Percentiles rank a stretch among this genome's conserved stretches.
Evolutionary conservation across 2,888 invertebrate species (phyloP).

Genomic region (Serrognathus titanus): DNA sequence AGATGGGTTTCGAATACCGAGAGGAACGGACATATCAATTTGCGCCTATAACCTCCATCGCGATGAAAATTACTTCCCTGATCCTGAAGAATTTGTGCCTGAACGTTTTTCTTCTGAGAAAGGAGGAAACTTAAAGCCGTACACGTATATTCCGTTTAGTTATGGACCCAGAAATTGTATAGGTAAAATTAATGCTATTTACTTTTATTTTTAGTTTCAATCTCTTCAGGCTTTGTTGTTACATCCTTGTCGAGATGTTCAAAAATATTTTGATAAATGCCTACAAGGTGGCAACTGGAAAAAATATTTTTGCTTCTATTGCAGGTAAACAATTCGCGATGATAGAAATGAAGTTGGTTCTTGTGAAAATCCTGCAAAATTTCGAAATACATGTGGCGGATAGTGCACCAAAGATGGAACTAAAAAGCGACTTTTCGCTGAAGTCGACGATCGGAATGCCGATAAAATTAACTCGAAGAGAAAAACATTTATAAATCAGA

Average conservation of each 20-base stretch:
- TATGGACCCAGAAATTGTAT: constrained; percentile 16
- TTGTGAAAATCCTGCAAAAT: constrained; percentile 9
- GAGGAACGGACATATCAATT: constrained; percentile 10
- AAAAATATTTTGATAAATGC: no score
- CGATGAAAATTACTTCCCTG: constrained; percentile 14
- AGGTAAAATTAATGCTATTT: constrained; percentile 2
- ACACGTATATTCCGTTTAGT: constrained; percentile 8
- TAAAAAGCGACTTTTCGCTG: constrained; percentile 9
- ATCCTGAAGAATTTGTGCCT: constrained; percentile 24
- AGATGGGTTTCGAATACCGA: constrained; percentile 9
- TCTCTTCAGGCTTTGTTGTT: no score
- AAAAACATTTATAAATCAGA: no score
- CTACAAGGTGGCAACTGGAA: no score
- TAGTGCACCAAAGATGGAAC: constrained; percentile 4
- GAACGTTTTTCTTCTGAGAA: constrained; percentile 23
- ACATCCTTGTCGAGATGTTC: no score
- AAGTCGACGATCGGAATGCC: constrained; percentile 11
- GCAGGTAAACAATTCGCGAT: constrained; percentile 15
- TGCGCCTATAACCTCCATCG: constrained; percentile 14
- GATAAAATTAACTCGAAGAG: neutral
- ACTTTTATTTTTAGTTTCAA: no score
- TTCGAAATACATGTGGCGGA: constrained; percentile 6
- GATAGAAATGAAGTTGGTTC: constrained; percentile 10
- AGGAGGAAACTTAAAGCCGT: neutral
- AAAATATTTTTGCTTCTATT: neutral